Conservation (phyloP, 2,797 vertebrate species). For the Microchirus variegatus region DNA sequence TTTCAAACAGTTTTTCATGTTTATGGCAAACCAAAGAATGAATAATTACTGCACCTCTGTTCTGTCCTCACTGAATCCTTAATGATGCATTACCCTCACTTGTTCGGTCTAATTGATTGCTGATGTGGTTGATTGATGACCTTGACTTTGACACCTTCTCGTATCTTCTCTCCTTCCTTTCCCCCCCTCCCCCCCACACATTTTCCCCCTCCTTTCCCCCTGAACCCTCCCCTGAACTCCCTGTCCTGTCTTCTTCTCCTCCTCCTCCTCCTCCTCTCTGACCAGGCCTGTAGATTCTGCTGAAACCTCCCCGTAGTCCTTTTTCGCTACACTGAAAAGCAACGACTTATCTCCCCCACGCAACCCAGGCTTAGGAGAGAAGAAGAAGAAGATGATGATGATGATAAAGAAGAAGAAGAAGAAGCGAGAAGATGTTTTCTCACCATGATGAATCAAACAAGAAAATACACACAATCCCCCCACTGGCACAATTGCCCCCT, state of each 20-base stretch:
- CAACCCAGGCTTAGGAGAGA: constrained; percentile 73
- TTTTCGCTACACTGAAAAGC: constrained; percentile 77
- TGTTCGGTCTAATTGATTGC: constrained; percentile 58
- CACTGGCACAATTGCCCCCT: constrained; percentile 44
- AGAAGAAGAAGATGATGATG: constrained; percentile 44
- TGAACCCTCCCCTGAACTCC: too few relatives aligned
- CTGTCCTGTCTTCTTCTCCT: constrained; percentile 24
- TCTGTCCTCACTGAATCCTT: constrained; percentile 50
- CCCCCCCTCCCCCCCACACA: too few relatives aligned
- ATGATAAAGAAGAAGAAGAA: constrained; percentile 40
- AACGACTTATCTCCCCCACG: constrained; percentile 72
- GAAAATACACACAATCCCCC: constrained; percentile 54
- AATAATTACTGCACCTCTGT: constrained; percentile 27
- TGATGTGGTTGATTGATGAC: constrained; percentile 33
- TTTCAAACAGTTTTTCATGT: not conserved
- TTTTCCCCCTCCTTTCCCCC: not conserved
- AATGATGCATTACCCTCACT: constrained; percentile 41
- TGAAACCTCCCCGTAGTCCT: constrained; percentile 73
- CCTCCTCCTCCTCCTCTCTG: constrained; percentile 19
- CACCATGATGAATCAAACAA: constrained; percentile 64
- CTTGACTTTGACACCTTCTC: constrained; percentile 50
- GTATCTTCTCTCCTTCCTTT: constrained; percentile 16
- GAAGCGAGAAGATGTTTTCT: constrained; percentile 58
- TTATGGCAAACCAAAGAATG: constrained; percentile 17
- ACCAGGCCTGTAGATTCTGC: constrained; percentile 82